Percentiles rank a stretch among this genome's conserved stretches.
Evolutionary conservation across 1,140 invertebrate species (phyloP).

Genomic region (Stenopsyche tienmushanensis): DNA sequence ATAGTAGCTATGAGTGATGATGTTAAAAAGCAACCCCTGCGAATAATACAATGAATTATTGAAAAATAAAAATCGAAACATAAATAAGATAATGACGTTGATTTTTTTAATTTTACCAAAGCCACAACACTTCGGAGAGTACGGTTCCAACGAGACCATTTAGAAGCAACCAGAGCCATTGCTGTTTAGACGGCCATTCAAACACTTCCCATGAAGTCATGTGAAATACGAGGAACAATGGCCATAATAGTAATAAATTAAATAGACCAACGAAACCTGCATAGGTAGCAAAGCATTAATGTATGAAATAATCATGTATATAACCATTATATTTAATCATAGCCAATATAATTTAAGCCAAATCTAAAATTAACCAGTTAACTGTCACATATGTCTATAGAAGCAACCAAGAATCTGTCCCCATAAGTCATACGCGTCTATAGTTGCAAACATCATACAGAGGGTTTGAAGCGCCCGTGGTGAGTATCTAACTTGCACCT

Average conservation of each 20-base stretch:
- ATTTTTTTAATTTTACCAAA: conserved; percentile 64
- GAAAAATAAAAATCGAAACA: background rate
- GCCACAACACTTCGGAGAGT: conserved; percentile 82
- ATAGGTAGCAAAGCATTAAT: conserved; percentile 41
- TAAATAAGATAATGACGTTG: conserved; percentile 22
- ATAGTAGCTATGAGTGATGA: conserved; percentile 84
- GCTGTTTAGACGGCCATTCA: conserved; percentile 75
- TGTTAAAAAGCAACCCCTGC: conserved; percentile 86
- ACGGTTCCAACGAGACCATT: conserved; percentile 89
- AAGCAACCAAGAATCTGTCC: no score
- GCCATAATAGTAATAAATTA: conserved; percentile 80
- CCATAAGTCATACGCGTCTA: no score
- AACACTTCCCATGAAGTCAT: conserved; percentile 76
- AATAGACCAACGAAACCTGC: conserved; percentile 86
- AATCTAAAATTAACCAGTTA: no score
- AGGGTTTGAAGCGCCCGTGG: no score
- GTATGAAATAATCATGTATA: no score
- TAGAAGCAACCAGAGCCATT: conserved; percentile 75
- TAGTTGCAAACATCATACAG: no score
- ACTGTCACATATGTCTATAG: no score
- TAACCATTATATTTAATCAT: conserved; percentile 22
- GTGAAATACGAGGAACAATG: conserved; percentile 81
- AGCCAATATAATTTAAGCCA: conserved; percentile 28
- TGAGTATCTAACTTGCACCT: no score
- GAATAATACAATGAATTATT: background rate